A percentile compares a stretch with the other conserved stretches of the same genome.
phyloP scores from a whole-genome alignment of 35 echinoderm and acorn worm genomes.

The Heliocidaris erythrogramma region DNA sequence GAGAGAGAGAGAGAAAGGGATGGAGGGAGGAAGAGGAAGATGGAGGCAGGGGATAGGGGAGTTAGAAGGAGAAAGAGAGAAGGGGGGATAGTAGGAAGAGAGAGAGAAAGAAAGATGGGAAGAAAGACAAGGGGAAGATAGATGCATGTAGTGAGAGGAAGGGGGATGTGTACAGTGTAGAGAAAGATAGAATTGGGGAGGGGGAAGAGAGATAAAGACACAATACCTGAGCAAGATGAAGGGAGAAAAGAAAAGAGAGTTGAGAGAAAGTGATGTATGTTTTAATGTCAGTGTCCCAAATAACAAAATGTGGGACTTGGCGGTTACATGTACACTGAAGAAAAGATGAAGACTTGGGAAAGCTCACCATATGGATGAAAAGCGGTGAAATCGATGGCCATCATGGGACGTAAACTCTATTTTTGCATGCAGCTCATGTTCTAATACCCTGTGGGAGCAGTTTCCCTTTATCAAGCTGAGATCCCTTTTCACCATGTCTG shows the following conservation, averaged over 20 bases:
- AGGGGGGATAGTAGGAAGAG: background rate
- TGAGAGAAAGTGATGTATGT: too few relatives aligned
- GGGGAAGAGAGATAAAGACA: background rate
- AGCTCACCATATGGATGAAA: background rate
- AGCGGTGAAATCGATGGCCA: background rate
- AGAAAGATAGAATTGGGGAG: background rate
- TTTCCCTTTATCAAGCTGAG: background rate
- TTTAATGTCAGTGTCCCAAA: too few relatives aligned
- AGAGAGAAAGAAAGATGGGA: background rate
- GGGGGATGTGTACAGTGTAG: too few relatives aligned
- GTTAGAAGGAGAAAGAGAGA: background rate
- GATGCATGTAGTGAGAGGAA: background rate
- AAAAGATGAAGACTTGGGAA: background rate
- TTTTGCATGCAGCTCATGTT: background rate
- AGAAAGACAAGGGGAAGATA: too few relatives aligned
- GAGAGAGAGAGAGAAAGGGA: background rate
- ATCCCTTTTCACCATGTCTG: background rate
- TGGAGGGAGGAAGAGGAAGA: background rate
- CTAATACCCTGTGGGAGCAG: background rate
- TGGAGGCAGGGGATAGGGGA: background rate
- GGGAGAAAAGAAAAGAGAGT: too few relatives aligned
- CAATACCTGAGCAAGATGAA: background rate
- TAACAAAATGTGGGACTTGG: too few relatives aligned
- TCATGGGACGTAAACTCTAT: background rate
- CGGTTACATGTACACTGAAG: too few relatives aligned